These are phyloP conservation scores for Pleuronectes platessa DNA, from an alignment of 2,113 vertebrate species.

Conservation along the genomic window DNA sequence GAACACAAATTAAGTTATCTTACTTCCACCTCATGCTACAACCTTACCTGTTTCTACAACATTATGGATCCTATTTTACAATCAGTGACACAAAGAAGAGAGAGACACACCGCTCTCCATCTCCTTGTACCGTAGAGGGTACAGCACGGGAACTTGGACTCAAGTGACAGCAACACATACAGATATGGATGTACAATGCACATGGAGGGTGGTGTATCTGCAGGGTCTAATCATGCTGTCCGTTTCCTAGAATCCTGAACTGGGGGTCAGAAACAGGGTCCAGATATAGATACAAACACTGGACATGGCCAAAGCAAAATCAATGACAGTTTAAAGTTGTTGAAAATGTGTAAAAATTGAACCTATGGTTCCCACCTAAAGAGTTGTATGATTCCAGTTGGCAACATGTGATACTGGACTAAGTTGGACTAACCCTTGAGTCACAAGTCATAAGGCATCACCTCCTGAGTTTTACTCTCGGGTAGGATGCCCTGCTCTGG, in stretches of 20 bases:
- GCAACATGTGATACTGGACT: neutral
- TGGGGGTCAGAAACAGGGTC: neutral
- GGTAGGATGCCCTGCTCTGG: too few relatives aligned
- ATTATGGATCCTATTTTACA: neutral
- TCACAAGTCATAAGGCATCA: neutral
- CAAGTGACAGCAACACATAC: neutral
- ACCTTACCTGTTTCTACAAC: neutral
- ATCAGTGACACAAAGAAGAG: conserved; percentile 1
- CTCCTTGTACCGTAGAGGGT: conserved; percentile 1
- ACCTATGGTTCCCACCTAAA: too few relatives aligned
- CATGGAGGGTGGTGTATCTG: neutral
- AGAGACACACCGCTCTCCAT: too few relatives aligned
- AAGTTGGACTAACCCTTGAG: neutral
- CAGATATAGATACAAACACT: neutral
- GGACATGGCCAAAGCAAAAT: too few relatives aligned
- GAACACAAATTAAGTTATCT: neutral
- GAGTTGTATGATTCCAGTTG: neutral
- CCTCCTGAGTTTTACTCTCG: too few relatives aligned
- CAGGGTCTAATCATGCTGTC: neutral
- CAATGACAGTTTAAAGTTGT: too few relatives aligned
- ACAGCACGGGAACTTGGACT: neutral
- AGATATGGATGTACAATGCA: neutral
- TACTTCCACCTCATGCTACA: neutral
- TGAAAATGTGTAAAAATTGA: too few relatives aligned
- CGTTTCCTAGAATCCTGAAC: neutral